Evolutionary conservation across 2,888 invertebrate genomes (phyloP).

Genomic region (Tortricodes alternella): DNA sequence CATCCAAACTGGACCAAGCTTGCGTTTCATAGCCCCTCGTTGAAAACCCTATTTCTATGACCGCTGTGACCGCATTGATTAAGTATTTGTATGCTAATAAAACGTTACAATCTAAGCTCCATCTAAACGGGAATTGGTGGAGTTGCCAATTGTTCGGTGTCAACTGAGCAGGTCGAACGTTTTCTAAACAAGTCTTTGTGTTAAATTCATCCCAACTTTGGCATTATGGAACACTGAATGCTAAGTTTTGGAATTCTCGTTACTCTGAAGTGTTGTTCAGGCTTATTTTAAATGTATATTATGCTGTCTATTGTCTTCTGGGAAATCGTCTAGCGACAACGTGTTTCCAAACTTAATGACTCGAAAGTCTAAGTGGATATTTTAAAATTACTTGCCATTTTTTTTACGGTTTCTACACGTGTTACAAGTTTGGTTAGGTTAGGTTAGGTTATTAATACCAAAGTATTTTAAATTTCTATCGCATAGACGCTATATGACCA

Average conservation of each 20-base stretch:
- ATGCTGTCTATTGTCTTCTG: neutral
- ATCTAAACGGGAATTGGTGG: constrained; percentile 8
- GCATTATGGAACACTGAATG: neutral
- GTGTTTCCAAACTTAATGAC: too few species aligned
- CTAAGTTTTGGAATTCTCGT: neutral
- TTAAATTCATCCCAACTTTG: constrained; percentile 16
- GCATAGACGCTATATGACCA: too few species aligned
- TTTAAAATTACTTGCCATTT: too few species aligned
- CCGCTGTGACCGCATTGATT: constrained; percentile 12
- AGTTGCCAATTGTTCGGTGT: constrained; percentile 2
- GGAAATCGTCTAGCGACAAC: neutral
- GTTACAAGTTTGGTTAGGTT: too few species aligned
- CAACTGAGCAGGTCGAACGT: constrained; percentile 1
- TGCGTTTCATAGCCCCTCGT: neutral
- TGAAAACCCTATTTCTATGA: constrained; percentile 15
- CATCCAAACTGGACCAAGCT: neutral
- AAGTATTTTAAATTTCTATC: too few species aligned
- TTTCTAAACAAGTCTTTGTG: constrained; percentile 13
- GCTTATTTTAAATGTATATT: neutral
- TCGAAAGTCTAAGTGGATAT: too few species aligned
- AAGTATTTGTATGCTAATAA: constrained; percentile 24
- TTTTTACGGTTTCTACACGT: neutral
- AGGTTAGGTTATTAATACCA: too few species aligned
- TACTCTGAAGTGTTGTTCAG: neutral
- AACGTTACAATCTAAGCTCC: constrained; percentile 1